Conservation (phyloP, 2,113 vertebrate species). For the Zosterops japonicus region DNA sequence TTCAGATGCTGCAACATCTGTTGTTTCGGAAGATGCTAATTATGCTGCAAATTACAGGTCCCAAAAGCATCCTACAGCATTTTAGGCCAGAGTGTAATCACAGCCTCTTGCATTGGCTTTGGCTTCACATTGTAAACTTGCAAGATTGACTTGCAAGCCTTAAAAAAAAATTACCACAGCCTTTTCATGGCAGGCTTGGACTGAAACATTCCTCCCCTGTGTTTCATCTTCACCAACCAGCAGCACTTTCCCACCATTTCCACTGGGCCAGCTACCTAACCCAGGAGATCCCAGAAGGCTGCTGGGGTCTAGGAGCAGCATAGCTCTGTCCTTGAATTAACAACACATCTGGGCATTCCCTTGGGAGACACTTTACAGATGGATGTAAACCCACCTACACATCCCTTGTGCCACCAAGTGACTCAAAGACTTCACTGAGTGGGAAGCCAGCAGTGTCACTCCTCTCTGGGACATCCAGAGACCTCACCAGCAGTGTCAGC, state of each 20-base stretch:
- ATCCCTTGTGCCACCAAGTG: background rate
- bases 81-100: background rate
- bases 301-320: background rate
- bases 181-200: background rate
- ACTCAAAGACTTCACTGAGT: fast-evolving
- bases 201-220: background rate
- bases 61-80: background rate
- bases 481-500: background rate
- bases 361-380: background rate
- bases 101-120: background rate
- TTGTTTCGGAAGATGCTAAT: background rate
- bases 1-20: background rate
- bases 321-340: background rate
- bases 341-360: background rate
- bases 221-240: background rate
- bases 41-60: background rate
- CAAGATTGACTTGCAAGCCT: background rate
- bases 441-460: background rate
- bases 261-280: background rate
- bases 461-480: background rate
- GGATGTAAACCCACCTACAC: background rate
- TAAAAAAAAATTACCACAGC: background rate
- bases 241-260: background rate
- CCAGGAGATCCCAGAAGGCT: background rate
- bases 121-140: background rate